These are phyloP conservation scores for Pseudomyrmex cubaensis DNA, from an alignment of 1,140 invertebrate genomes.

Conservation along the genomic window DNA sequence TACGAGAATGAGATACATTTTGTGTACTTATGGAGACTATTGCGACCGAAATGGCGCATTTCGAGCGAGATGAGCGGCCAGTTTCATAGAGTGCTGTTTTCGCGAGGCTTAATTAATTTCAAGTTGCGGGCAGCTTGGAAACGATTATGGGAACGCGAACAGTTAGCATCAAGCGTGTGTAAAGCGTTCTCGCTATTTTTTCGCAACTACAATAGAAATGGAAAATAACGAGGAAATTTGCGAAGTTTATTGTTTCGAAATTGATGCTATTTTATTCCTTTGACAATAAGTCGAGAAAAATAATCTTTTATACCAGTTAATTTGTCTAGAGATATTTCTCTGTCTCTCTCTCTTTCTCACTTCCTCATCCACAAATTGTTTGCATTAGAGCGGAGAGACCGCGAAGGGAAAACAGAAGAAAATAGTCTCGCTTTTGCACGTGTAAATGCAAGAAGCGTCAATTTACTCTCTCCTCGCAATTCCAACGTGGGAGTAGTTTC, in stretches of 20 bases:
- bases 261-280: no score
- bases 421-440: conserved; percentile 38
- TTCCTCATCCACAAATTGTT: no score
- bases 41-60: not conserved
- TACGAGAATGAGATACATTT: conserved; percentile 14
- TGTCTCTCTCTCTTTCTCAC: no score
- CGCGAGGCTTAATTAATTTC: conserved; percentile 44
- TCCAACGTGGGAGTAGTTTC: conserved; percentile 32
- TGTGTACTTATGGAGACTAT: conserved; percentile 10
- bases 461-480: conserved; percentile 38
- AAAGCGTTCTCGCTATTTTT: conserved; percentile 1
- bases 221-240: no score
- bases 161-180: not conserved
- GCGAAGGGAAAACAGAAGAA: not conserved
- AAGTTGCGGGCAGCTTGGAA: not conserved
- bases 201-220: no score
- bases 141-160: not conserved
- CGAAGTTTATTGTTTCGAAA: no score
- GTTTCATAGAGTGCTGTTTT: conserved; percentile 6
- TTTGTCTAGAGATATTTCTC: no score
- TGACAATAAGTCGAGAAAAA: no score
- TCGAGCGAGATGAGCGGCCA: conserved; percentile 19
- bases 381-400: not conserved
- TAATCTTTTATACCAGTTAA: no score
- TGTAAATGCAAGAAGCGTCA: conserved; percentile 2